phyloP scores from a whole-genome alignment of 23 tunicate genomes.

The Phallusia fumigata region DNA sequence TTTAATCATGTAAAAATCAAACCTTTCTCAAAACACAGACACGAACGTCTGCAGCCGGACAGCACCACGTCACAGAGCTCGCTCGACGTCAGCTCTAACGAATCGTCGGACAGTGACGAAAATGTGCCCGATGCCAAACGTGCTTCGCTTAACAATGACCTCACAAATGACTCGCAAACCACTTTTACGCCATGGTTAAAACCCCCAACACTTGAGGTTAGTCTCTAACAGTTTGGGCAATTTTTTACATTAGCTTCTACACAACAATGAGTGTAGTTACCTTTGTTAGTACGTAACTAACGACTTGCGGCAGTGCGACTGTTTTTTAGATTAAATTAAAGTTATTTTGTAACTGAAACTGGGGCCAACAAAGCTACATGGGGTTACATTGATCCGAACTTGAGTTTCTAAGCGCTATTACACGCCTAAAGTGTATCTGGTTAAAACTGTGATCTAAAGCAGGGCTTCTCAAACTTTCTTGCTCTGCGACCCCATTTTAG shows the following conservation, averaged over 20 bases:
- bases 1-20: neutral
- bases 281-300: no score
- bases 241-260: neutral
- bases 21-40: constrained; percentile 3
- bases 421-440: no score
- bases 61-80: constrained; percentile 32
- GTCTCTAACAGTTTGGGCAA: neutral
- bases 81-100: constrained; percentile 43
- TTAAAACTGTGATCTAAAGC: no score
- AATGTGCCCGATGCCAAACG: neutral
- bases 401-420: no score
- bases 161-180: neutral
- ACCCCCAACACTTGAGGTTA: constrained; percentile 47
- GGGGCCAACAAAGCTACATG: no score
- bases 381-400: no score
- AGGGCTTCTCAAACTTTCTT: no score
- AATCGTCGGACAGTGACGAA: constrained; percentile 37
- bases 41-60: constrained; percentile 12
- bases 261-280: no score
- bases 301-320: no score
- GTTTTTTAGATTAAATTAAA: no score
- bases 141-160: neutral
- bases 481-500: no score
- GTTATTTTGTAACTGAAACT: no score
- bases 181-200: constrained; percentile 24